phyloP scores from a whole-genome alignment of 2,888 invertebrate genomes.

The Tachystola acroxantha region DNA sequence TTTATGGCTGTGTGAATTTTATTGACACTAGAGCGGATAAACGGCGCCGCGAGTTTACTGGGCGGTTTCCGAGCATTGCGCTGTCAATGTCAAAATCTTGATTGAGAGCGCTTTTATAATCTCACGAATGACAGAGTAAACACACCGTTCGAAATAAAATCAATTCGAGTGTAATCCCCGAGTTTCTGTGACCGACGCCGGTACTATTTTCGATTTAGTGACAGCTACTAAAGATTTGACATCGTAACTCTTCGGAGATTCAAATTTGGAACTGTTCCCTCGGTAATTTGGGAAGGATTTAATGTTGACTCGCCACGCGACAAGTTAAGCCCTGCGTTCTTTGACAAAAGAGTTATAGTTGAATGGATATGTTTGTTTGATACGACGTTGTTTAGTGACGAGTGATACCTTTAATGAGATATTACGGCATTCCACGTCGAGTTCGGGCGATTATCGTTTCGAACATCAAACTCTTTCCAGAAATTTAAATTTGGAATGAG shows the following conservation, averaged over 20 bases:
- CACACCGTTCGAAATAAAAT: conserved; percentile 37
- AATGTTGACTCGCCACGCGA: conserved; percentile 22
- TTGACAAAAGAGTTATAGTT: conserved; percentile 38
- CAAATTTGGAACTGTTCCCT: conserved; percentile 56
- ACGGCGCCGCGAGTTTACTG: conserved; percentile 29
- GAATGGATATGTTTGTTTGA: conserved; percentile 26
- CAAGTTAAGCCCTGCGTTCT: conserved; percentile 34
- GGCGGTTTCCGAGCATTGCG: conserved; percentile 32
- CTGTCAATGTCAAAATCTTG: conserved; percentile 52
- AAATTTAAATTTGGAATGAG: conserved; percentile 68
- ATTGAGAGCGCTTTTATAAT: conserved; percentile 50
- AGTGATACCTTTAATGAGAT: conserved; percentile 62
- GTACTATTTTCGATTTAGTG: conserved; percentile 59
- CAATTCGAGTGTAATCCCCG: conserved; percentile 29
- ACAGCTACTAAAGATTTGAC: conserved; percentile 55
- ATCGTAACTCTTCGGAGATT: conserved; percentile 64
- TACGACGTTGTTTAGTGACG: conserved; percentile 40
- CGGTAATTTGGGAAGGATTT: conserved; percentile 28
- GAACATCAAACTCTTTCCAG: conserved; percentile 69
- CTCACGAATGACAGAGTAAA: conserved; percentile 46
- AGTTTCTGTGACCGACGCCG: conserved; percentile 27
- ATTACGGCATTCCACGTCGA: conserved; percentile 62
- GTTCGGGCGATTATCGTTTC: conserved; percentile 60
- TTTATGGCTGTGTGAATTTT: conserved; percentile 57
- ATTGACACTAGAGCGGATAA: conserved; percentile 49